Percentiles rank a stretch among this genome's conserved stretches.
Evolutionary conservation across 1,140 invertebrate species (phyloP).

Genomic region (Tetragonula clypearis): DNA sequence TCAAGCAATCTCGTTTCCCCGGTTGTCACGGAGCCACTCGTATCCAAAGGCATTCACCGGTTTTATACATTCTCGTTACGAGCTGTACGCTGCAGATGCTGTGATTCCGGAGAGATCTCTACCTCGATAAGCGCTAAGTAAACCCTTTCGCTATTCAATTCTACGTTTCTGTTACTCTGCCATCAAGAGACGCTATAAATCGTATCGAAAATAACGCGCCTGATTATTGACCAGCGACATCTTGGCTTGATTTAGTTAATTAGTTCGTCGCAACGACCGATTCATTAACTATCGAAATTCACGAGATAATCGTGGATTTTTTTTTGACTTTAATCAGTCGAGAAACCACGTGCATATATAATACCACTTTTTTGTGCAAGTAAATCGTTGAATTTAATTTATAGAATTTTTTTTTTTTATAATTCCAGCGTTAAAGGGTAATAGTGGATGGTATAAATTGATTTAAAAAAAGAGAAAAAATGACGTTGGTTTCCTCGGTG

Average conservation of each 20-base stretch:
- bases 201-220: not conserved
- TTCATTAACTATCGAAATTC: too few relatives aligned
- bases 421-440: too few relatives aligned
- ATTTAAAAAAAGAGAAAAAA: too few relatives aligned
- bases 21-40: conserved; percentile 21
- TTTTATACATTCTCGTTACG: conserved; percentile 3
- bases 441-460: too few relatives aligned
- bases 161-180: not conserved
- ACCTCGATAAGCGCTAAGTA: conserved; percentile 47
- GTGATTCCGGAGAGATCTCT: not conserved
- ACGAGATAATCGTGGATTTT: not conserved
- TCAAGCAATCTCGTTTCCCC: conserved; percentile 12
- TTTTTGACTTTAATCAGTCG: too few relatives aligned
- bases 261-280: not conserved
- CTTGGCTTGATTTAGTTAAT: not conserved
- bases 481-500: too few relatives aligned
- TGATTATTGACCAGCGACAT: not conserved
- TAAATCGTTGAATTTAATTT: too few relatives aligned
- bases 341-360: too few relatives aligned
- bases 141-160: not conserved
- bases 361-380: too few relatives aligned
- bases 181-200: not conserved
- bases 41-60: conserved; percentile 14
- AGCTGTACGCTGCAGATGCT: not conserved
- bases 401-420: too few relatives aligned